Evolutionary conservation across 35 echinoderm and acorn worm species (phyloP), one percentile per base, ranked within the genome.

Genomic region (Holothuria glaberrima): DNA sequence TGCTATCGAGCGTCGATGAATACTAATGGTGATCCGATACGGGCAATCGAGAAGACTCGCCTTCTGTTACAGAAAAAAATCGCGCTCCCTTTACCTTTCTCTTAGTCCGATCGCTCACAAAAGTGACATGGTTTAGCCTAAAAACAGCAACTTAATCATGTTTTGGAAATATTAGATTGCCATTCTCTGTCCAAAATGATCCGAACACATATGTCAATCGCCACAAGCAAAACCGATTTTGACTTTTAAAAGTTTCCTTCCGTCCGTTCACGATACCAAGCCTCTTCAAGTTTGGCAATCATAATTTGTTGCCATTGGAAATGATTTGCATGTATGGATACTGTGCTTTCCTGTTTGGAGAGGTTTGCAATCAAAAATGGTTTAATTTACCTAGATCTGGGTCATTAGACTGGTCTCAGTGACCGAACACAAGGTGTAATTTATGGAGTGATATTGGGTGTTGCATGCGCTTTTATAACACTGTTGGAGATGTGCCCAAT

Each of bases 121-220:
- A 60, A 35, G 74, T 61, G 80, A 84, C 80, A 84, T 60, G 80
- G 80, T 84, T 84, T 84, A 84, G 80, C 80, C 80, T 84, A 84
- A 84, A 84, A 84, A 84, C 80, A 84, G 80, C 80, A 84, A 84
- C 80, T 84, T 84, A 84, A 84, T 84, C 80, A 84, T 84, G 80
- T 84, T 84, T 84, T 84, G 13, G 80, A 84, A 84, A 84, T 84
- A 84, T 84, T 60, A 84, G 80, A 84, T 60, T 84, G 80, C 80
- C 9, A 84, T 84, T 6, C 80, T 25, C 56, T 84, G 30, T 33
- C 80, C 26, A 60, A 78, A 78, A 78, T 48, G 21, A 78, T 78
- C 41, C 74, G 36, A 13, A 22, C 74, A 56, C 80, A 84, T 84
- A 84, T 84, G 80, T 84, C 80, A 84, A 63, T 59, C 80, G 80